Evolutionary conservation across 2,888 invertebrate genomes (phyloP), one percentile per base, ranked within the genome.

Genomic region (Hydraecia micacea): DNA sequence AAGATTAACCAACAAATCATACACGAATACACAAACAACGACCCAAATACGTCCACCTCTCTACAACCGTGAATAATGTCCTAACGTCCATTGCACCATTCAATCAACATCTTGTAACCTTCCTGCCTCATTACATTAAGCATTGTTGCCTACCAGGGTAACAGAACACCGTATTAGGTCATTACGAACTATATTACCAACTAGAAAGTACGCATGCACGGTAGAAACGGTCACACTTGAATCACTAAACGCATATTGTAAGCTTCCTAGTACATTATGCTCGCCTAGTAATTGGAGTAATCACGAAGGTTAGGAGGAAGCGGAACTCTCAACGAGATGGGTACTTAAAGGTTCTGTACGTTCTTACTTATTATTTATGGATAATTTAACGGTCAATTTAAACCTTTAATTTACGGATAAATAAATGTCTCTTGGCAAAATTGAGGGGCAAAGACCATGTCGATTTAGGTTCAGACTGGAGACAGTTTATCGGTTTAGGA

Each of bases 161-260:
- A 81, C 87, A 89, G 81, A 89, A 80, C 83, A 80, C 77, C 75
- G 62, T 73, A 89, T 81, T 85, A 88, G 87, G 86, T 87, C 80
- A 84, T 88, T 88, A 88, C 83, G 71, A 77, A 81, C 74, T 69
- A 81, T 78, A 81, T 81, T 81, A 84, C 81, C 36, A 73, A 65
- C 71, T 70, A 80, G 80, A 85, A 88, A 88, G 85, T 88, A 84
- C 81, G 88, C 81, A 86, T 60, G 77, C 80, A 72, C 83, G 77
- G 77, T 75, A 67, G 63, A 88, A 82, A 78, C 85, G 83, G 91
- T 91, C 88, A 91, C 90, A 91, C 82, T 88, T 83, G 84, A 91
- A 91, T 91, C 90, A 89, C 88, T 90, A 91, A 91, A 90, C 87
- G 88, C 86, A 84, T 77, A 79, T 74, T 77, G 74, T 74, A 52